Percentiles rank a stretch among this genome's conserved stretches.
Conservation (phyloP, 2,888 invertebrate species). For the Mythimna loreyi region DNA sequence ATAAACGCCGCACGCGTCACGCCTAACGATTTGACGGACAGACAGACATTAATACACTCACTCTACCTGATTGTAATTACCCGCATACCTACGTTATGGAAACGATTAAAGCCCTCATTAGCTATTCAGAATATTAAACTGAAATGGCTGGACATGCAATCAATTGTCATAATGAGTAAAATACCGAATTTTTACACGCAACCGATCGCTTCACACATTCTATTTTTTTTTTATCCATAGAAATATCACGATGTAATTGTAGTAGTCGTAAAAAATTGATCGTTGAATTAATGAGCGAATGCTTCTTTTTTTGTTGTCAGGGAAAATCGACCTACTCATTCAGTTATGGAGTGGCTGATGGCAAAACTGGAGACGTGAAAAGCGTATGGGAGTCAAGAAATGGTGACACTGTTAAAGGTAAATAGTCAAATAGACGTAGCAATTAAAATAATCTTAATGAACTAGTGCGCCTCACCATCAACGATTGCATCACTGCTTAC, state of each 20-base stretch:
- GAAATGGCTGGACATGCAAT: conserved; percentile 82
- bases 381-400: conserved; percentile 92
- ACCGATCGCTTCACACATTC: conserved; percentile 83
- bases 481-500: no score
- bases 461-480: no score
- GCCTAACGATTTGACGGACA: conserved; percentile 73
- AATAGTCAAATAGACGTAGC: background rate
- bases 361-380: conserved; percentile 91
- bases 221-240: conserved; percentile 63
- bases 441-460: no score
- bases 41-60: conserved; percentile 74
- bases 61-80: conserved; percentile 75
- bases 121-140: conserved; percentile 85
- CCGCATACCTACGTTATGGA: conserved; percentile 81
- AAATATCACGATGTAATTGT: conserved; percentile 72
- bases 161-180: conserved; percentile 81
- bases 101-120: conserved; percentile 82
- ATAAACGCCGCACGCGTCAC: conserved; percentile 73
- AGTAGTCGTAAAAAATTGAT: conserved; percentile 66
- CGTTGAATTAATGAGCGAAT: conserved; percentile 64
- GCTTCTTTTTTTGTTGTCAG: conserved; percentile 78
- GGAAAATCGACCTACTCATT: conserved; percentile 91
- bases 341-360: conserved; percentile 92
- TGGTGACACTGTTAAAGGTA: conserved; percentile 91
- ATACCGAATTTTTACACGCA: conserved; percentile 84